These are phyloP conservation scores for Chiloscyllium punctatum DNA, from an alignment of 2,797 vertebrate genomes.

Conservation along the genomic window DNA sequence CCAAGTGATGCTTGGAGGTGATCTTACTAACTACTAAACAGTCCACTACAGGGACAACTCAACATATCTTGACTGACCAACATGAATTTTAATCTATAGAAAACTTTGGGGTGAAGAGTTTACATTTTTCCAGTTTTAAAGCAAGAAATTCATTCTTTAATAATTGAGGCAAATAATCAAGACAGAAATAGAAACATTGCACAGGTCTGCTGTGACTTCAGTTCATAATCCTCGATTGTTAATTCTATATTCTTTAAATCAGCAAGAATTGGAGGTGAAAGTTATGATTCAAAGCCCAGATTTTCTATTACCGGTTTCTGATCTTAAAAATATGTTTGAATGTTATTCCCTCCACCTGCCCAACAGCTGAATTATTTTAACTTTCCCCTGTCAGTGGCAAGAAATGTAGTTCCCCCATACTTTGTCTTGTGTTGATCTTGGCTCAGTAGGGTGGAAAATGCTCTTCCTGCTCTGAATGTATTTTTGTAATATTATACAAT, in stretches of 20 bases:
- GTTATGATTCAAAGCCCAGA: neutral
- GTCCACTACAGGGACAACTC: neutral
- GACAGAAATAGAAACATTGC: neutral
- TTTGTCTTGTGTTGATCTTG: neutral
- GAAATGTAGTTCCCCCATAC: neutral
- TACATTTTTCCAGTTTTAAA: neutral
- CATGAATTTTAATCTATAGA: neutral
- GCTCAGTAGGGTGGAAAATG: neutral
- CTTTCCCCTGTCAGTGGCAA: neutral
- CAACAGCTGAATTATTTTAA: conserved; percentile 9
- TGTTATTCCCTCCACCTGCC: neutral
- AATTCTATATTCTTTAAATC: neutral
- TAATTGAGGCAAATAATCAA: neutral
- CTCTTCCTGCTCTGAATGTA: neutral
- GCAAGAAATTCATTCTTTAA: neutral
- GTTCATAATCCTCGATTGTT: neutral
- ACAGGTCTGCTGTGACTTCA: neutral
- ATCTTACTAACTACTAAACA: neutral
- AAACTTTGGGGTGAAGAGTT: neutral
- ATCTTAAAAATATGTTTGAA: neutral
- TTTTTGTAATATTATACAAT: conserved; percentile 22
- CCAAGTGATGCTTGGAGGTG: neutral
- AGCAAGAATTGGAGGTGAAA: neutral
- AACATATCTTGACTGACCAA: neutral
- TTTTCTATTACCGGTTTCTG: neutral